Conservation (phyloP, 2,888 invertebrate species). For the Phymatocera aterrima region DNA sequence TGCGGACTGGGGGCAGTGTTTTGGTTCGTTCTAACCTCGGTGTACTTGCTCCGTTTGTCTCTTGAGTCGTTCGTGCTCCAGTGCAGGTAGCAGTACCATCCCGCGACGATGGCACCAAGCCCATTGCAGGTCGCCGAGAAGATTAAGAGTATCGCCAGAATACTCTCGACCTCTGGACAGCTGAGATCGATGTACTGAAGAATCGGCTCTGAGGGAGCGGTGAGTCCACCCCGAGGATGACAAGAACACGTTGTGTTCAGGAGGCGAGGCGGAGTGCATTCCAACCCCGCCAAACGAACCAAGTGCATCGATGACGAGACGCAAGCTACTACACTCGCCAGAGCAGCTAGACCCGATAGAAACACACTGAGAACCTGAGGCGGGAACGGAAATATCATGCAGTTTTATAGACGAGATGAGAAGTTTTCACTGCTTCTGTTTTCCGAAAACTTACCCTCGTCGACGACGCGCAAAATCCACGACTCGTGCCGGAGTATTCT, state of each 20-base stretch:
- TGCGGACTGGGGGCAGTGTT: constrained; percentile 46
- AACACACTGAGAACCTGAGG: constrained; percentile 62
- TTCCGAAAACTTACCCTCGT: constrained; percentile 60
- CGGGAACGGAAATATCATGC: no score
- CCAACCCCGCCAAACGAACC: constrained; percentile 61
- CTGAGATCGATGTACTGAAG: constrained; percentile 66
- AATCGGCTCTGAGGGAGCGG: constrained; percentile 54
- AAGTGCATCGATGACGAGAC: constrained; percentile 64
- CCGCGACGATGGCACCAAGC: constrained; percentile 60
- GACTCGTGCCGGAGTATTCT: constrained; percentile 66
- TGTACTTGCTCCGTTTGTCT: constrained; percentile 63
- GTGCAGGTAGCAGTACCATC: constrained; percentile 68
- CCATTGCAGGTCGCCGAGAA: constrained; percentile 67
- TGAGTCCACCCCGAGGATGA: constrained; percentile 55
- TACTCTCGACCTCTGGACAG: constrained; percentile 68
- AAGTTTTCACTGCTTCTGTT: no score
- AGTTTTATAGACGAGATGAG: no score
- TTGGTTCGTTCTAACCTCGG: constrained; percentile 63
- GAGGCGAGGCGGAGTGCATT: constrained; percentile 65
- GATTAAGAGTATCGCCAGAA: constrained; percentile 65
- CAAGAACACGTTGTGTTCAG: constrained; percentile 67
- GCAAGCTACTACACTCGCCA: constrained; percentile 63
- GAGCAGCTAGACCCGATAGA: constrained; percentile 60
- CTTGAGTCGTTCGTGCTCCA: constrained; percentile 65
- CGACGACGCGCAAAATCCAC: constrained; percentile 64